phyloP scores from a whole-genome alignment of 2,797 vertebrate genomes.

The Myotis planiceps region DNA sequence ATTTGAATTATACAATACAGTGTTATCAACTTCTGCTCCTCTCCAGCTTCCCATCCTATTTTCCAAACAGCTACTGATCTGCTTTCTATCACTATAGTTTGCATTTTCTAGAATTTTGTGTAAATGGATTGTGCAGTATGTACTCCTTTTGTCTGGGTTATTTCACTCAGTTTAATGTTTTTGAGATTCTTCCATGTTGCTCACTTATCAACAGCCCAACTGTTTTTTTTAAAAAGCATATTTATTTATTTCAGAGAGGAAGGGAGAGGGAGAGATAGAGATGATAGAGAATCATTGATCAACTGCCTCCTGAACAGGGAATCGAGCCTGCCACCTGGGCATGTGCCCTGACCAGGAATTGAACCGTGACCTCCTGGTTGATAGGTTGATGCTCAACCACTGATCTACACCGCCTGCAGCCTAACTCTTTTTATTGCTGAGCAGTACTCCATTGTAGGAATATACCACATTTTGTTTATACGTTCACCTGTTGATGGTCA shows the following conservation, averaged over 20 bases:
- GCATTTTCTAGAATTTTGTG: not conserved
- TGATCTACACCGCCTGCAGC: not conserved
- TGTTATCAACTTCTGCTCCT: not conserved
- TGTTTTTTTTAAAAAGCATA: no score
- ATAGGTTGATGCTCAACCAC: no score
- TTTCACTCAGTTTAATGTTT: not conserved
- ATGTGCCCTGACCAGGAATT: no score
- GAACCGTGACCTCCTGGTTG: no score
- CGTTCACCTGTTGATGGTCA: not conserved
- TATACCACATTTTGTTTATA: not conserved
- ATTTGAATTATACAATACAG: not conserved
- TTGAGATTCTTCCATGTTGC: not conserved
- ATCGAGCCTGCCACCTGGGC: no score
- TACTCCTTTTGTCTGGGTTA: not conserved
- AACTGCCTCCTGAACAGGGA: no score
- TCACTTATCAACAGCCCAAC: not conserved
- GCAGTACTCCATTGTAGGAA: not conserved
- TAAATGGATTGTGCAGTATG: not conserved
- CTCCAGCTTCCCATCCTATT: not conserved
- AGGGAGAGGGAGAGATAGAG: no score
- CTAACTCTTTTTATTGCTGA: not conserved
- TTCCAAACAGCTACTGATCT: not conserved
- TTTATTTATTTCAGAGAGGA: no score
- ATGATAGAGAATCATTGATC: no score
- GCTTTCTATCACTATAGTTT: not conserved